Percentiles rank a stretch among this genome's conserved stretches.
These are phyloP conservation scores for Carcharodon carcharias DNA, from an alignment of 2,797 vertebrate species.

Conservation along the genomic window DNA sequence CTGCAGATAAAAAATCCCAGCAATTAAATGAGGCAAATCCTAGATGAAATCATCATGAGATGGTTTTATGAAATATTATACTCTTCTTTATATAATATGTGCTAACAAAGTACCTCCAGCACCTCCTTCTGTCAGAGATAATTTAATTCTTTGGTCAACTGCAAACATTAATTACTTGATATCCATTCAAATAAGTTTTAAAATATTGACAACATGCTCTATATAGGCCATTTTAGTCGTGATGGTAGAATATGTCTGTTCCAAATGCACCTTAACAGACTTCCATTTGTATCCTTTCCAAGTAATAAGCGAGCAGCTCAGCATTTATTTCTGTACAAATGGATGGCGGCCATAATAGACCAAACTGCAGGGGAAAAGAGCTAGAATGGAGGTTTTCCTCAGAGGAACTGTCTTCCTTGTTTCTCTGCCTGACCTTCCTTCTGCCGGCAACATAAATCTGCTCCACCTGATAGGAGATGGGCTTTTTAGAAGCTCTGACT, in stretches of 20 bases:
- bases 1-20: neutral
- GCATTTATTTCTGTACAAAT: constrained; percentile 28
- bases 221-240: neutral
- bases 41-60: constrained; percentile 10
- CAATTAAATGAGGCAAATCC: neutral
- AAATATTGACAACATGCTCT: constrained; percentile 11
- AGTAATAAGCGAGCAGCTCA: constrained; percentile 22
- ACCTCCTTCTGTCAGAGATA: constrained; percentile 42
- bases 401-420: constrained; percentile 49
- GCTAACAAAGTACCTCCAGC: constrained; percentile 42
- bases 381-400: constrained; percentile 53
- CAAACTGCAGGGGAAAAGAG: constrained; percentile 35
- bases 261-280: constrained; percentile 22
- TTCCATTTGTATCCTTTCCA: constrained; percentile 21
- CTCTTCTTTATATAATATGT: constrained; percentile 26
- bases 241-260: neutral
- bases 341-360: constrained; percentile 25
- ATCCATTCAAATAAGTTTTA: constrained; percentile 27
- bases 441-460: constrained; percentile 62
- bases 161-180: constrained; percentile 25
- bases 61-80: constrained; percentile 25
- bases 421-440: constrained; percentile 53
- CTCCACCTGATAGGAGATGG: constrained; percentile 69
- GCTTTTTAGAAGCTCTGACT: constrained; percentile 74
- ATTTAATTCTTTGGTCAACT: constrained; percentile 20